Conservation (phyloP, 2,888 invertebrate species). For the Agonopterix heracliana region DNA sequence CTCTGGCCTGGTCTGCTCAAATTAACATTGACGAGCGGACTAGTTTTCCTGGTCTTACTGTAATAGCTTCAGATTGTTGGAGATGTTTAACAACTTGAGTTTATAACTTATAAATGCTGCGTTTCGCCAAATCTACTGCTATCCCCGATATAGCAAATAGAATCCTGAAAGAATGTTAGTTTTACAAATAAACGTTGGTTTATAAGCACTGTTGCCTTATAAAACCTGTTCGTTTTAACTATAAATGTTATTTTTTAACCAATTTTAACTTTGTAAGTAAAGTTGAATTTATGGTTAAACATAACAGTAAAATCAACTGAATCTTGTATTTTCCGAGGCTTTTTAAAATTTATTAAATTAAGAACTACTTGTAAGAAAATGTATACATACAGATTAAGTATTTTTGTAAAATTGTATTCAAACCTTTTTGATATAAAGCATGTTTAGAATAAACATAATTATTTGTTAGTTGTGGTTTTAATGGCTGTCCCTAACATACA, state of each 20-base stretch:
- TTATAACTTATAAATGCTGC: too few species aligned
- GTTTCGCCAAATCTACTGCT: too few species aligned
- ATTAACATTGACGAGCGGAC: too few species aligned
- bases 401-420: conserved; percentile 20
- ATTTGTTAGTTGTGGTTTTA: conserved; percentile 74
- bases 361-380: conserved; percentile 1
- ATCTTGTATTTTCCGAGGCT: conserved; percentile 8
- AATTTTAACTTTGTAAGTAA: conserved; percentile 38
- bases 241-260: conserved; percentile 15
- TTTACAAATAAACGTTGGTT: too few species aligned
- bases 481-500: conserved; percentile 55
- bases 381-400: conserved; percentile 1
- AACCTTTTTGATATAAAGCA: conserved; percentile 50
- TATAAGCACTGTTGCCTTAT: too few species aligned
- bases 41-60: too few species aligned
- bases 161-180: too few species aligned
- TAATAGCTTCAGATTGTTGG: too few species aligned
- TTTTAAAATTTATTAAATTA: conserved; percentile 1
- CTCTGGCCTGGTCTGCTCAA: too few species aligned
- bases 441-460: conserved; percentile 68
- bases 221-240: too few species aligned
- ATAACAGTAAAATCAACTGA: conserved; percentile 4
- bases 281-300: conserved; percentile 32
- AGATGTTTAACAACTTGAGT: too few species aligned
- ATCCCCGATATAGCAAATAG: too few species aligned